phyloP scores from a whole-genome alignment of 2,797 vertebrate genomes.

The Rhabdomys pumilio region DNA sequence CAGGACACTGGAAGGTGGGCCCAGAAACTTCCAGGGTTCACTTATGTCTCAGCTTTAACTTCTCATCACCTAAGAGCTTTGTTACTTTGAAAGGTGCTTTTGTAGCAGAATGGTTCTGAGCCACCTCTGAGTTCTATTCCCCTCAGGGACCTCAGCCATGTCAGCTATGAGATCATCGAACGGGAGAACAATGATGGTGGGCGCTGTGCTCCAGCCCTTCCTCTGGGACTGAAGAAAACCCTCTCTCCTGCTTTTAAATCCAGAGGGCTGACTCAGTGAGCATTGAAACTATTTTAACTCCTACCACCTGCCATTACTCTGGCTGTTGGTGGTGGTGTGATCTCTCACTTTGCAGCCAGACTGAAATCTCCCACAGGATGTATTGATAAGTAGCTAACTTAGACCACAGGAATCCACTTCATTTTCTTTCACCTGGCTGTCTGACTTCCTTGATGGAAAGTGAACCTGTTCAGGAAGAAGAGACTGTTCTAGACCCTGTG shows the following conservation, averaged over 20 bases:
- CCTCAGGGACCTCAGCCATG: constrained; percentile 63
- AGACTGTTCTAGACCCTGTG: not conserved
- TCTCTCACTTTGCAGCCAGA: constrained; percentile 61
- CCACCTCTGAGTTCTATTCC: constrained; percentile 66
- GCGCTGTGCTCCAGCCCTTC: constrained; percentile 12
- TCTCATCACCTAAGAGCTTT: constrained; percentile 75
- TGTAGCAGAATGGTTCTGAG: constrained; percentile 78
- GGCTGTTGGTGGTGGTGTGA: not conserved
- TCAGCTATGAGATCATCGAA: constrained; percentile 74
- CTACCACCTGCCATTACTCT: constrained; percentile 16
- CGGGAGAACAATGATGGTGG: constrained; percentile 57
- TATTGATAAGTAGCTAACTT: not conserved
- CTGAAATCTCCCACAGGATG: not conserved
- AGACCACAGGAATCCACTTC: not conserved
- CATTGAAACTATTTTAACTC: constrained; percentile 38
- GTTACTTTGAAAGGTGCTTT: constrained; percentile 73
- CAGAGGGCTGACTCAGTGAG: not conserved
- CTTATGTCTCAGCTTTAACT: not conserved
- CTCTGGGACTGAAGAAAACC: not conserved
- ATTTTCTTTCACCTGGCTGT: not conserved
- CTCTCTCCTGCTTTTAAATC: not conserved
- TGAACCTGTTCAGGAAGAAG: not conserved
- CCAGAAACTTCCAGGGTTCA: not conserved
- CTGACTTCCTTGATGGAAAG: not conserved
- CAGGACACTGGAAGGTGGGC: constrained; percentile 40